These are phyloP conservation scores for Philereme transversata DNA, from an alignment of 2,888 invertebrate species.

Conservation along the genomic window DNA sequence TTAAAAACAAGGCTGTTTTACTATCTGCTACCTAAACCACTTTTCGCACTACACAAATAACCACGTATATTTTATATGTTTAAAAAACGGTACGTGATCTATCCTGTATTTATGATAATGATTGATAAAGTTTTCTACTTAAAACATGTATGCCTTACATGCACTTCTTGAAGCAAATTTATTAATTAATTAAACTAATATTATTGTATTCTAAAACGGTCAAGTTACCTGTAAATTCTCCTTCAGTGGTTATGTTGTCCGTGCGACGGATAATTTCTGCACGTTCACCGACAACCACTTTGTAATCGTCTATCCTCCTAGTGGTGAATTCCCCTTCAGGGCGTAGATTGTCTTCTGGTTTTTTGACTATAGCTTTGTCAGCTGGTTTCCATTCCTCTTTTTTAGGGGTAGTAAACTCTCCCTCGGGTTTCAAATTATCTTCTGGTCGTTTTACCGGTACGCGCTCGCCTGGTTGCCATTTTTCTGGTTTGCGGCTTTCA, in stretches of 20 bases:
- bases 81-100: too few species aligned
- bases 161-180: too few species aligned
- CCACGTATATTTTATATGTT: too few species aligned
- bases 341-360: constrained; percentile 80
- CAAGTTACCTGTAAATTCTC: constrained; percentile 85
- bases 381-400: constrained; percentile 74
- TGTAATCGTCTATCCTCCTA: constrained; percentile 83
- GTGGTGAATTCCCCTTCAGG: constrained; percentile 85
- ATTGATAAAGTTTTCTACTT: too few species aligned
- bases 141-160: too few species aligned
- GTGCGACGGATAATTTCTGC: constrained; percentile 86
- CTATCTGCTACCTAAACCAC: too few species aligned
- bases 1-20: too few species aligned
- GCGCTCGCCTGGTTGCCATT: constrained; percentile 73
- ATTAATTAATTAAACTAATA: too few species aligned
- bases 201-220: not conserved
- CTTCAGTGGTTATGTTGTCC: constrained; percentile 87
- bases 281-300: constrained; percentile 85
- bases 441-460: constrained; percentile 63
- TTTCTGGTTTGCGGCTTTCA: constrained; percentile 47
- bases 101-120: too few species aligned
- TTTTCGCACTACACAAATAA: too few species aligned
- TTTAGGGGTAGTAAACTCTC: constrained; percentile 73
- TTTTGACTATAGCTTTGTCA: constrained; percentile 67
- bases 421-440: constrained; percentile 45